phyloP scores from a whole-genome alignment of 2,797 vertebrate genomes.

The Gymnoscopelus braueri region DNA sequence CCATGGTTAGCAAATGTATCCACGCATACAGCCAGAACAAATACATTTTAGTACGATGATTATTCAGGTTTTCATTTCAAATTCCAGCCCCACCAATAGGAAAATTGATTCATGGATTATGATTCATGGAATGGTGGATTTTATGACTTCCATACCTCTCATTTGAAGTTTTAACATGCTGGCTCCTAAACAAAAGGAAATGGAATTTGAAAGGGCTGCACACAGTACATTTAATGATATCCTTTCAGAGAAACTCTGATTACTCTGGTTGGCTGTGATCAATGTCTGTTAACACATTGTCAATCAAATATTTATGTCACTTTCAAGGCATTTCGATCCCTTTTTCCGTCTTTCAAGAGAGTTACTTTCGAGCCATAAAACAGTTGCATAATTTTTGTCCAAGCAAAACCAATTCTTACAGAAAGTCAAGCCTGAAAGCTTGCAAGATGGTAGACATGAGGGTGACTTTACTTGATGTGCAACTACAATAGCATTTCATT shows the following conservation, averaged over 20 bases:
- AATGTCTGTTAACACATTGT: constrained; percentile 37
- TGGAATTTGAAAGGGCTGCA: constrained; percentile 10
- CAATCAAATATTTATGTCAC: constrained; percentile 18
- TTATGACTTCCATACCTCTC: neutral
- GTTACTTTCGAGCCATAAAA: neutral
- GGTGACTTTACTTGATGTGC: neutral
- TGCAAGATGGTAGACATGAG: neutral
- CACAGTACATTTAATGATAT: constrained; percentile 1
- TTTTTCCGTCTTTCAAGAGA: constrained; percentile 3
- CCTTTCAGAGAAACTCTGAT: constrained; percentile 1
- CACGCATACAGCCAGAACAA: constrained; percentile 15
- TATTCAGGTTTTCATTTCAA: constrained; percentile 2
- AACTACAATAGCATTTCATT: neutral
- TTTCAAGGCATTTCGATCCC: constrained; percentile 8
- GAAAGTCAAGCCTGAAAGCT: neutral
- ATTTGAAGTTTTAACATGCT: neutral
- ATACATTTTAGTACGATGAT: constrained; percentile 6
- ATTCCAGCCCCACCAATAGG: neutral
- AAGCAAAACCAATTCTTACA: too few species aligned
- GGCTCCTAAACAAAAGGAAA: neutral
- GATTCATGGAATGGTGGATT: neutral
- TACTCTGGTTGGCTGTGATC: constrained; percentile 54
- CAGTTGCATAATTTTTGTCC: neutral
- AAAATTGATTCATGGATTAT: constrained; percentile 11
- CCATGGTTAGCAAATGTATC: constrained; percentile 5